A percentile compares a stretch with the other conserved stretches of the same genome.
phyloP scores from a whole-genome alignment of 2,888 invertebrate species.

The Leptinotarsa rubiginosa region DNA sequence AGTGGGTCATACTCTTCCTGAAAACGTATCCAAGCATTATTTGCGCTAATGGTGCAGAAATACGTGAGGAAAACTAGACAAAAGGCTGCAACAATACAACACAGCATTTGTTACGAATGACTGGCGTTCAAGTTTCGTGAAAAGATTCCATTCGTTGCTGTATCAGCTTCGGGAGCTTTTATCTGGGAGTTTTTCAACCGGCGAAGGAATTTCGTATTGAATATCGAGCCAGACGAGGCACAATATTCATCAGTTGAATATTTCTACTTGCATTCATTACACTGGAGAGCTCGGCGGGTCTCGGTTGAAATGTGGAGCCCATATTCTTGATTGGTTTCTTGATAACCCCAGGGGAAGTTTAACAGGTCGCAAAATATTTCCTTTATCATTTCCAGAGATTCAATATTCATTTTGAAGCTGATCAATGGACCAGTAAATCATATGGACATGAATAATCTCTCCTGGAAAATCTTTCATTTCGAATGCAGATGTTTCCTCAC shows the following conservation, averaged over 20 bases:
- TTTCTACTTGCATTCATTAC: background rate
- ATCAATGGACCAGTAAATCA: too few species aligned
- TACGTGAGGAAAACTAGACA: constrained; percentile 32
- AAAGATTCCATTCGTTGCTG: constrained; percentile 29
- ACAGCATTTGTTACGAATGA: constrained; percentile 38
- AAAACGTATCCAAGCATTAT: constrained; percentile 29
- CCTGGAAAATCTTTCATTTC: too few species aligned
- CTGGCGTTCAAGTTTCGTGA: constrained; percentile 37
- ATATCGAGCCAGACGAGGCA: background rate
- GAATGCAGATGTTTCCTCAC: too few species aligned
- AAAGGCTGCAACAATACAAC: constrained; percentile 38
- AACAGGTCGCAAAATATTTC: too few species aligned
- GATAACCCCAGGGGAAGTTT: too few species aligned
- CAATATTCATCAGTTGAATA: background rate
- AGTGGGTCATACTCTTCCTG: constrained; percentile 31
- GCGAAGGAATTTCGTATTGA: background rate
- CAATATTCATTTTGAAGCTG: too few species aligned
- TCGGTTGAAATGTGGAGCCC: too few species aligned
- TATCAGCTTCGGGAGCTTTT: constrained; percentile 32
- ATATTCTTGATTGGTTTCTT: too few species aligned
- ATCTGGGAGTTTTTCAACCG: constrained; percentile 15
- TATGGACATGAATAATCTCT: too few species aligned
- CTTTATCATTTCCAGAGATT: too few species aligned
- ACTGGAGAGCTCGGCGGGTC: background rate
- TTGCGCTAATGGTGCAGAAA: constrained; percentile 34